Evolutionary conservation across 2,113 vertebrate species (phyloP).

Genomic region (Sarotherodon lohbergeri): DNA sequence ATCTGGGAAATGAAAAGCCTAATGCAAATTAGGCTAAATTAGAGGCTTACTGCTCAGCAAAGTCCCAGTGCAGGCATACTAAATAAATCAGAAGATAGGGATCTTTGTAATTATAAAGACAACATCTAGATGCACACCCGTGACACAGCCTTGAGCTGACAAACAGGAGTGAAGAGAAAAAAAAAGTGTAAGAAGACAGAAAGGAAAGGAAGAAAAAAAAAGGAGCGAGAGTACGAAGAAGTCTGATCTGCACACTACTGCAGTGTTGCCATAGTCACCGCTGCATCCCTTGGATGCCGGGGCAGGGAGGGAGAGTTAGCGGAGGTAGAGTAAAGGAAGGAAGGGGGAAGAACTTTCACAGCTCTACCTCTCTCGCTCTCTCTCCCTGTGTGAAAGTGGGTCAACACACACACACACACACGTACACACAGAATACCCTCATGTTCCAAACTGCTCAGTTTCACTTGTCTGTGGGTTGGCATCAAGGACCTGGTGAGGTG

Average conservation of each 20-base stretch:
- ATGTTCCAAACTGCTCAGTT: slow-evolving; percentile 18
- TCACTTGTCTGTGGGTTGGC: neutral
- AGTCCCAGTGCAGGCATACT: neutral
- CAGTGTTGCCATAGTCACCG: slow-evolving; percentile 62
- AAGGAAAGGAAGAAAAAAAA: neutral
- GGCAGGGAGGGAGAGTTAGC: slow-evolving; percentile 5
- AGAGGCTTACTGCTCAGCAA: slow-evolving; percentile 2
- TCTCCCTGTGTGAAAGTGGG: slow-evolving; percentile 45
- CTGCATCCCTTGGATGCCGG: slow-evolving; percentile 32
- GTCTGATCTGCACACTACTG: slow-evolving; percentile 16
- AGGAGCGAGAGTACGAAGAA: neutral
- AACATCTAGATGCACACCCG: slow-evolving; percentile 27
- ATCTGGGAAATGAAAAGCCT: neutral
- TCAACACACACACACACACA: slow-evolving; percentile 38
- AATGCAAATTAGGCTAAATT: slow-evolving; percentile 37
- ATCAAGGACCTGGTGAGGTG: slow-evolving; percentile 18
- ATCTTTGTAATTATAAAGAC: slow-evolving; percentile 50
- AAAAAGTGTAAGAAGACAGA: neutral
- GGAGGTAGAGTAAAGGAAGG: slow-evolving; percentile 3
- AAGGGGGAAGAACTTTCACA: slow-evolving; percentile 28
- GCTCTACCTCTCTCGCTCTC: slow-evolving; percentile 3
- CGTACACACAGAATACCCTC: neutral
- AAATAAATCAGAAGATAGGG: slow-evolving; percentile 31
- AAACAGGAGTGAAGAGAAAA: neutral
- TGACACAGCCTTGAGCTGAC: slow-evolving; percentile 32